Percentiles rank a stretch among this genome's conserved stretches.
Evolutionary conservation across 1,140 invertebrate species (phyloP).

Genomic region (Sesamia nonagrioides): DNA sequence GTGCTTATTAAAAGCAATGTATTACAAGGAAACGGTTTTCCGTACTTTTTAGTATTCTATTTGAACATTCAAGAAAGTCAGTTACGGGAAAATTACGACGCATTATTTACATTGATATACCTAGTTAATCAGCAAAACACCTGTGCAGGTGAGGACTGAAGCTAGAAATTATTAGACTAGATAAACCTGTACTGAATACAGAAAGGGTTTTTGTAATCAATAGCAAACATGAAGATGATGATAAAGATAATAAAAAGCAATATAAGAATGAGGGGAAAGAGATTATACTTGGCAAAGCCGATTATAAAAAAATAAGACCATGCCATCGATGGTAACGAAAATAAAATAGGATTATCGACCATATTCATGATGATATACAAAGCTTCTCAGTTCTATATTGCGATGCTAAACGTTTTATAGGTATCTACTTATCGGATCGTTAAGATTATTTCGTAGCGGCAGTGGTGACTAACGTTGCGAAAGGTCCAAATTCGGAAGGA

Average conservation of each 20-base stretch:
- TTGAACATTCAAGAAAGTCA: background rate
- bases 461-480: constrained; percentile 38
- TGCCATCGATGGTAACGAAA: constrained; percentile 10
- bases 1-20: background rate
- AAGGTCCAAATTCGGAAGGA: constrained; percentile 72
- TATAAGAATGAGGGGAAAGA: background rate
- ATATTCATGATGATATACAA: constrained; percentile 2
- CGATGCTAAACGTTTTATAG: constrained; percentile 55
- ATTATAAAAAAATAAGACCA: constrained; percentile 13
- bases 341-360: constrained; percentile 18
- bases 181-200: constrained; percentile 6
- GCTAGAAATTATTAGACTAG: constrained; percentile 28
- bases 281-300: constrained; percentile 9
- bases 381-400: constrained; percentile 45
- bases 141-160: constrained; percentile 18
- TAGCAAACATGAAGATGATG: constrained; percentile 2
- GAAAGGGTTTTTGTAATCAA: background rate
- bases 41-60: constrained; percentile 25
- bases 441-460: constrained; percentile 30
- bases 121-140: constrained; percentile 32
- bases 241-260: constrained; percentile 3
- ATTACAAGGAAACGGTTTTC: background rate
- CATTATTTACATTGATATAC: constrained; percentile 43
- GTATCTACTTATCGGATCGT: constrained; percentile 56
- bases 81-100: constrained; percentile 41